phyloP scores from a whole-genome alignment of 2,113 vertebrate genomes.

The Calypte anna region DNA sequence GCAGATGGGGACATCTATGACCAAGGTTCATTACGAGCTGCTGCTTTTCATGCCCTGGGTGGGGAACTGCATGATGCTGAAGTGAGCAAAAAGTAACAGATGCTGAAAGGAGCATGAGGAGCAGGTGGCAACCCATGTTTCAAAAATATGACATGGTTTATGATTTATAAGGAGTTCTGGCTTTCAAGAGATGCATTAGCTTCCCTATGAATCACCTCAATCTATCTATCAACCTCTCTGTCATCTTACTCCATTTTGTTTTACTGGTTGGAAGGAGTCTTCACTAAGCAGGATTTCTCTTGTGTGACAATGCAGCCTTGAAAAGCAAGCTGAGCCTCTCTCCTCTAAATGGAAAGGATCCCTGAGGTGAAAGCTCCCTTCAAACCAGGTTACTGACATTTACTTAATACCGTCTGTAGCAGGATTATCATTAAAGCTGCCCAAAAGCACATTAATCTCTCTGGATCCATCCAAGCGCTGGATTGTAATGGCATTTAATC shows the following conservation, averaged over 20 bases:
- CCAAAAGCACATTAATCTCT: constrained; percentile 71
- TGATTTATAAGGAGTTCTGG: not conserved
- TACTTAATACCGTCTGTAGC: constrained; percentile 64
- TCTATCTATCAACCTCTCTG: not conserved
- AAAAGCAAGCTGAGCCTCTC: constrained; percentile 49
- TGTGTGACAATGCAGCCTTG: constrained; percentile 35
- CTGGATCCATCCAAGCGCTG: constrained; percentile 58
- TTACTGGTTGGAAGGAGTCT: not conserved
- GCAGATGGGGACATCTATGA: not conserved
- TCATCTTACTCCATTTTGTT: constrained; percentile 23
- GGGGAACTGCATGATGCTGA: not conserved
- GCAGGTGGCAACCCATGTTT: not conserved
- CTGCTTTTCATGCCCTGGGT: not conserved
- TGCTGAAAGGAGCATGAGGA: not conserved
- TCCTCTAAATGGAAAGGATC: constrained; percentile 63
- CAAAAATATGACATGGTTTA: not conserved
- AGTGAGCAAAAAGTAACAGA: not conserved
- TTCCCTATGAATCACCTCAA: not conserved
- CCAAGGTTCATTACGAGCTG: not conserved
- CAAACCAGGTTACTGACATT: constrained; percentile 72
- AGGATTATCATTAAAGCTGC: constrained; percentile 69
- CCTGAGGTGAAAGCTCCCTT: constrained; percentile 65
- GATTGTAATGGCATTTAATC: constrained; percentile 72
- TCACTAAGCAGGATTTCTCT: constrained; percentile 48
- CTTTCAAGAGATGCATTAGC: constrained; percentile 15